Evolutionary conservation across 2,888 invertebrate genomes (phyloP), one percentile per base, ranked within the genome.

Genomic region (Pseudococcus longispinus): DNA sequence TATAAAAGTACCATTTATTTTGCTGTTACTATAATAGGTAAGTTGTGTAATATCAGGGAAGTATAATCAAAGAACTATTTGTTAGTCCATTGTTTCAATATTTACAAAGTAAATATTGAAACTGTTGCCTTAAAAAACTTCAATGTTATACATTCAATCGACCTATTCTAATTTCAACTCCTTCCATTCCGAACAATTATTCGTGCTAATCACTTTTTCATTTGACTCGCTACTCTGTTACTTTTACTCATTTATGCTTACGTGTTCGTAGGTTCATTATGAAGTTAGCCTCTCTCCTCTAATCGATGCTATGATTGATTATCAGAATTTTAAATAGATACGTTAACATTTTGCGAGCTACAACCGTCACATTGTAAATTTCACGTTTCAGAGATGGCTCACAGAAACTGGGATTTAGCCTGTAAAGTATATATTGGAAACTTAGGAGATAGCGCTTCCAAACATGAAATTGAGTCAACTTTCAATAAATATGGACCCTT

Each of bases 391-490:
- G 11, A 83, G 1, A 86, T 86, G 86, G 44, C 86, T 77, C 93
- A 93, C 90, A 92, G 94, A 89, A 96, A 96, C 91, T 96, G 96
- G 96, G 95, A 96, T 90, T 92, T 96, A 44, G 95, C 95, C 37
- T 96, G 96, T 91, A 97, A 97, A 91, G 97, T 97, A 0, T 98
- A 97, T 90, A 96, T 98, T 37, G 97, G 97, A 26, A 97, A 97
- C 90, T 92, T 97, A 88, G 97, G 97, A 9, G 96, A 95, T 89
- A 96, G 96, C 90, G 97, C 97, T 8, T 96, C 96, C 18, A 96
- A 96, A 91, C 95, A 96, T 90, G 97, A 97, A 91, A 93, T 96
- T 88, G 97, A 97, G 91, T 95, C 95, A 90, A 94, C 95, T 13
- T 97, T 97, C 91, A 93, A 94, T 87, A 96, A 96, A 91, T 97